phyloP scores from a whole-genome alignment of 2,888 invertebrate genomes.

The Leptinotarsa tumamoca region DNA sequence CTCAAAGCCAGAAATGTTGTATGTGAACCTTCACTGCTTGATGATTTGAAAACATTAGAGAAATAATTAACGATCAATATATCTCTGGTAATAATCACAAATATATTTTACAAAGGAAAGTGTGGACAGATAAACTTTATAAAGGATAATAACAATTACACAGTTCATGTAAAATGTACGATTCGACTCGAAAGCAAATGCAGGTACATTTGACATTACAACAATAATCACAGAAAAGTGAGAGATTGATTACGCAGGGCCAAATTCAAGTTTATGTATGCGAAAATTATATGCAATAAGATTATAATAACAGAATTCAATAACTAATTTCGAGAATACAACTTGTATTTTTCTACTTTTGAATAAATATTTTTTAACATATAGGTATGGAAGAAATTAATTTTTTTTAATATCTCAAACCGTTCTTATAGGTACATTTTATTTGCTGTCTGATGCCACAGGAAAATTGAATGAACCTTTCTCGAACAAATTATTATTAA shows the following conservation, averaged over 20 bases:
- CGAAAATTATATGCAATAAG: background rate
- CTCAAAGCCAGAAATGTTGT: too few relatives aligned
- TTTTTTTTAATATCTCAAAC: too few relatives aligned
- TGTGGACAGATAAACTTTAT: constrained; percentile 7
- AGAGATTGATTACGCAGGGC: background rate
- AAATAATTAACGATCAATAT: background rate
- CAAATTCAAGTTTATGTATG: background rate
- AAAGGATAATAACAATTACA: constrained; percentile 10
- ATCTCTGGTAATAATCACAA: background rate
- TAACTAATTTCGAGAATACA: too few relatives aligned
- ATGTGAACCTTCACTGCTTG: too few relatives aligned
- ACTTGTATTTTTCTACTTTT: too few relatives aligned
- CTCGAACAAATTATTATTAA: too few relatives aligned
- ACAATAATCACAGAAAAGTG: constrained; percentile 48
- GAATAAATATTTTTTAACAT: too few relatives aligned
- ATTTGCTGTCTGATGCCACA: too few relatives aligned
- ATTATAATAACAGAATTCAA: too few relatives aligned
- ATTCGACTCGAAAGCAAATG: constrained; percentile 14
- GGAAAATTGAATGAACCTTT: too few relatives aligned
- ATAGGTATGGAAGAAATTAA: too few relatives aligned
- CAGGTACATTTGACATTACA: constrained; percentile 45
- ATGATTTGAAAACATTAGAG: background rate
- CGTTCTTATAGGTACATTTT: too few relatives aligned
- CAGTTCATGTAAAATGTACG: background rate
- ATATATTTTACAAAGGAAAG: background rate